Base-by-base conservation (phyloP, 2,797 vertebrate genomes). In the Epinephelus malabaricus region DNA sequence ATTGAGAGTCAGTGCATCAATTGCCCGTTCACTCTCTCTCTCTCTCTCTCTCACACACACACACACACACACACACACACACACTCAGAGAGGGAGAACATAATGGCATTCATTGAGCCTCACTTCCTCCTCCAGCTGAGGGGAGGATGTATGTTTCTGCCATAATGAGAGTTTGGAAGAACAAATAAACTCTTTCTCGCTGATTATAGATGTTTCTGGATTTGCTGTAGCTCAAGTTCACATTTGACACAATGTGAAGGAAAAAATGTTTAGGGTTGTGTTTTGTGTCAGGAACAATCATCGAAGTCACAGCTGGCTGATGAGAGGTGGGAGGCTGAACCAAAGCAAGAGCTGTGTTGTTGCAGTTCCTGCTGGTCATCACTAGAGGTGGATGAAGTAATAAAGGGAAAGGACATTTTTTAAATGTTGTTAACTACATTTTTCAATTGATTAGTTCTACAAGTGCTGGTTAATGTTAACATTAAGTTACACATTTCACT, bases 1-100 rank as follows among this genome's bases (percentile, higher is more conserved):
- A 88, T 74, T 73, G 76, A 79, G 76, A 87, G 81, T 53, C 69
- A 79, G 69, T 62, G 81, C 75, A 83, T 87, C 81, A 89, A 80
- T 67, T 76, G 63, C 60, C 59, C 60, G 7, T 34, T 43, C 40
- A 2, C 40, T 43, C 40, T 12, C 82, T 34, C 34, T 34, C 34
- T 27, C 1, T 27, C 4, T 27, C 1, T 27, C 27, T 27, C 27
- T 27, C 27, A 5, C 27, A 5, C 27, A 5, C 11, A 43, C 66
- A 71, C 71, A 27, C 51, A 69, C 72, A 25, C 21, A 21, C 21
- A 21, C 21, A 21, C 67, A 75, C 61, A 60, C 30, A 60, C 70
- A 56, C 40, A 30, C 58, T n/a, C 14, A 27, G 17, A 72, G 27
- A 40, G 38, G 69, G 1, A 13, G 19, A 25, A 47, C 55, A 83